Evolutionary conservation across 2,888 invertebrate species (phyloP), one percentile per base, ranked within the genome.

Genomic region (Creontiades dilutus): DNA sequence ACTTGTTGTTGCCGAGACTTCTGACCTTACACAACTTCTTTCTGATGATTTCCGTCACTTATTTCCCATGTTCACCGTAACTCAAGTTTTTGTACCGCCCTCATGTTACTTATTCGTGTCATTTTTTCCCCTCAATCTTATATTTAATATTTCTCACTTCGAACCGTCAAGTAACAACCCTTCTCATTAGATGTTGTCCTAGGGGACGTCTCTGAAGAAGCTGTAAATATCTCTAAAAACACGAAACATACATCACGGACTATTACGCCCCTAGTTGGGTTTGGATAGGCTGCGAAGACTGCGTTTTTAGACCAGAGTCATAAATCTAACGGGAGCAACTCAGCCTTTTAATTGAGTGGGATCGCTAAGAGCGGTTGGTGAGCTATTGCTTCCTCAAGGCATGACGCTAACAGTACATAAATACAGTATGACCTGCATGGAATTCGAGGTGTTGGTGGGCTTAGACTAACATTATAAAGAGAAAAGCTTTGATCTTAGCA

Each of bases 81-180:
- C 61, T 19, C 23, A 23, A 68, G 1, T 68, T 68, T 68, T 68
- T 68, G 19, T 68, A 9, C 23, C 61, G 11, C 68, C 0, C 68
- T 7, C 27, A 19, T 23, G 13, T 12, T 12, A 11, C 68, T 68
- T 68, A n/a, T 68, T 13, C 16, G 52, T 13, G 9, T 23, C 19
- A 23, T 13, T 19, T 68, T 27, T 68, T 27, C 19, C 19, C 23
- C 23, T 19, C 23, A 19, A 23, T 68, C 23, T 23, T 68, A 37
- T 37, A 37, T 68, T 68, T 68, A 27, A 68, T 68, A 23, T 68
- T 68, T 68, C 68, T 68, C 68, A 68, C 68, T 23, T 68, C 68
- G 23, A 68, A 68, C 68, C 68, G 68, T 68, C 23, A 68, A 68
- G 68, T 68, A 68, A 68, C 68, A 68, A 68, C 68, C 68, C 68